phyloP scores from a whole-genome alignment of 53 echinoderm and acorn worm genomes.

The Luidia sarsii region DNA sequence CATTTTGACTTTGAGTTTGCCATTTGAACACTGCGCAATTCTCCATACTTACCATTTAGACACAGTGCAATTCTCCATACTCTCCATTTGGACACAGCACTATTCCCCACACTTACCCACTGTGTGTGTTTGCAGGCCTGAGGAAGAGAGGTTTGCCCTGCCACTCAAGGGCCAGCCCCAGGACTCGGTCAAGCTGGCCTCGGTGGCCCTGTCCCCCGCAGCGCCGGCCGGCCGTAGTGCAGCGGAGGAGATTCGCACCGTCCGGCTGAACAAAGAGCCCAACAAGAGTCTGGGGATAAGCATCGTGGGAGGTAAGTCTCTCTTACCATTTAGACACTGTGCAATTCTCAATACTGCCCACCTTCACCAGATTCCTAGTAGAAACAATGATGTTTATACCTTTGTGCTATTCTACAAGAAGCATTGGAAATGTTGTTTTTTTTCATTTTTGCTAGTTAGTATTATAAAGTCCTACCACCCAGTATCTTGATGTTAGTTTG shows the following conservation, averaged over 20 bases:
- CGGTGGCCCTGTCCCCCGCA: slow-evolving; percentile 24
- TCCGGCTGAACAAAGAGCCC: slow-evolving; percentile 72
- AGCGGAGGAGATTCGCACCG: slow-evolving; percentile 76
- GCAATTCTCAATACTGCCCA: too few species aligned
- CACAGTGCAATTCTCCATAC: background rate
- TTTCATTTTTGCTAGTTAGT: too few species aligned
- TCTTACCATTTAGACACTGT: too few species aligned
- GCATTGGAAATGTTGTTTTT: too few species aligned
- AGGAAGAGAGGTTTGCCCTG: slow-evolving; percentile 19
- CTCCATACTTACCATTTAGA: background rate
- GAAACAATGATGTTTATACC: too few species aligned
- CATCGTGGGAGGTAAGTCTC: slow-evolving; percentile 91
- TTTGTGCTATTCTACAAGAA: too few species aligned
- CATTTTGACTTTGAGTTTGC: too few species aligned
- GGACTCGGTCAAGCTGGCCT: slow-evolving; percentile 37
- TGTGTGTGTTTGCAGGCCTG: slow-evolving; percentile 3
- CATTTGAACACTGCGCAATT: background rate
- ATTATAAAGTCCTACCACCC: too few species aligned
- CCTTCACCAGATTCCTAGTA: too few species aligned
- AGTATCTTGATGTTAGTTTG: too few species aligned
- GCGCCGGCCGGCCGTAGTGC: slow-evolving; percentile 22
- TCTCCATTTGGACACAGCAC: too few species aligned
- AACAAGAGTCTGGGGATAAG: slow-evolving; percentile 90
- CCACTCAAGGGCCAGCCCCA: slow-evolving; percentile 21
- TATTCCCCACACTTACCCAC: too few species aligned